These are phyloP conservation scores for Pelmatolapia mariae DNA, from an alignment of 2,113 vertebrate genomes.

Conservation along the genomic window DNA sequence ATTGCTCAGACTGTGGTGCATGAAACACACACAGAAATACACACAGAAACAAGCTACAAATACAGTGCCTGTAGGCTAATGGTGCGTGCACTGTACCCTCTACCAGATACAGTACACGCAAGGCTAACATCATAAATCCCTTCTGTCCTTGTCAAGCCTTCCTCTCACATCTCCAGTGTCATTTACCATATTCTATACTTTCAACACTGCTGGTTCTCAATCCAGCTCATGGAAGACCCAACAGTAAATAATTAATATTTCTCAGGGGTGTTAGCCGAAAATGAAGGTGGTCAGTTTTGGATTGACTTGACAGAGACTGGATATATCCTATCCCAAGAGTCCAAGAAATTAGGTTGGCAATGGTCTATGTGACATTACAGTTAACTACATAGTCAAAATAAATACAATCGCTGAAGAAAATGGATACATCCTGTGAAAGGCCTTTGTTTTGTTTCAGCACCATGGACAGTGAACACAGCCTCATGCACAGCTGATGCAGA, in stretches of 20 bases:
- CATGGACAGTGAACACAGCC: conserved; percentile 40
- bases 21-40: neutral
- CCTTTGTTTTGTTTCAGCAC: conserved; percentile 45
- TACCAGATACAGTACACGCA: neutral
- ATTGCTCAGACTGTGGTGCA: neutral
- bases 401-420: neutral
- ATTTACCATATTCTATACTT: neutral
- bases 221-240: neutral
- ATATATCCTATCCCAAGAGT: neutral
- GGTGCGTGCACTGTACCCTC: neutral
- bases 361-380: neutral
- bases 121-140: neutral
- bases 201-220: neutral
- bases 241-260: neutral
- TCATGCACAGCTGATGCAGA: neutral
- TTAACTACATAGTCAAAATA: neutral
- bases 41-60: neutral
- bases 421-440: neutral
- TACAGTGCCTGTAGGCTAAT: neutral
- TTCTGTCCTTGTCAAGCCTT: neutral
- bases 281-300: neutral
- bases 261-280: neutral
- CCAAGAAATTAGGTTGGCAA: neutral
- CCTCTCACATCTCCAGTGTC: neutral
- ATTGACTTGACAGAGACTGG: neutral